A percentile compares a stretch with the other conserved stretches of the same genome.
Evolutionary conservation across 2,888 invertebrate species (phyloP).

Genomic region (Azorinus chamasolen): DNA sequence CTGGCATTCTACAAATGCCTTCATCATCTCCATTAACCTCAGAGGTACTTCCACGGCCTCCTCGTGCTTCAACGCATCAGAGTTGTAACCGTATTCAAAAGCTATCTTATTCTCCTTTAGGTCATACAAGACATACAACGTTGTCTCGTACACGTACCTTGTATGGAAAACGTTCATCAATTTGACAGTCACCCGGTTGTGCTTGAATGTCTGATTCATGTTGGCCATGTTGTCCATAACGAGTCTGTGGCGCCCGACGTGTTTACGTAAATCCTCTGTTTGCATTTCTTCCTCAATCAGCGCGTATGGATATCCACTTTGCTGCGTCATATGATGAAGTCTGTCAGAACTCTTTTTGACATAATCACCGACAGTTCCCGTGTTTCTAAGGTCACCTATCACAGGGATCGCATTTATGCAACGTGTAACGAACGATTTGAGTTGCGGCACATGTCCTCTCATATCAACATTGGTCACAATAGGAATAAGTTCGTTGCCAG

Average conservation of each 20-base stretch:
- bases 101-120: neutral
- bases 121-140: slow-evolving; percentile 23
- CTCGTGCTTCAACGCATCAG: slow-evolving; percentile 2
- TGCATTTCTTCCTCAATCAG: slow-evolving; percentile 38
- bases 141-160: slow-evolving; percentile 33
- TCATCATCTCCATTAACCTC: slow-evolving; percentile 1
- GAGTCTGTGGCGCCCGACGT: slow-evolving; percentile 38
- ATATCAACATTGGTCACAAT: slow-evolving; percentile 45
- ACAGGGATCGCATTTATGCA: slow-evolving; percentile 44
- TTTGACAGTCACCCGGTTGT: slow-evolving; percentile 30
- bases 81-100: slow-evolving; percentile 12
- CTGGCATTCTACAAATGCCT: neutral
- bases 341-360: slow-evolving; percentile 25
- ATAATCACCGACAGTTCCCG: slow-evolving; percentile 14
- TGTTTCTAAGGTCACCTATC: slow-evolving; percentile 28
- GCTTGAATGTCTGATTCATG: slow-evolving; percentile 27
- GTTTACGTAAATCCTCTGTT: slow-evolving; percentile 20
- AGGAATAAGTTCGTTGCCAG: slow-evolving; percentile 23
- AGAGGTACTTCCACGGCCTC: neutral
- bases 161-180: slow-evolving; percentile 29
- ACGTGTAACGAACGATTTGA: slow-evolving; percentile 38
- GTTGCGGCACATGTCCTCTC: slow-evolving; percentile 47
- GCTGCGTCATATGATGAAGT: slow-evolving; percentile 29
- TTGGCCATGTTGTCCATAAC: slow-evolving; percentile 47
- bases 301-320: slow-evolving; percentile 40